Conservation (phyloP, 2,113 vertebrate species). For the Peromyscus polionotus region DNA sequence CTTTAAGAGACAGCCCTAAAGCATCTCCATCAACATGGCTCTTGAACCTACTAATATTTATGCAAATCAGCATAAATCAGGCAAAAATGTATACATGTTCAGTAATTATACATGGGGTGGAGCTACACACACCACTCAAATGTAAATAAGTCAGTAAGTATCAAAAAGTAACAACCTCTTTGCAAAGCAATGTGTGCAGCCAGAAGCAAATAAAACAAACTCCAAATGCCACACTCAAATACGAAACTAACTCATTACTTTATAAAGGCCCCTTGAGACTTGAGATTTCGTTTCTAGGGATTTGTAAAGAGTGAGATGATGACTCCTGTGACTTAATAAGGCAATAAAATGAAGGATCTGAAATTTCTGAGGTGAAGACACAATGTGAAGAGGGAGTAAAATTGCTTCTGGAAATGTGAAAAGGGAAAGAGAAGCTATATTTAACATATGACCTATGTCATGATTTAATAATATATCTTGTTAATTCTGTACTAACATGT, state of each 20-base stretch:
- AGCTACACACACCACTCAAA: background rate
- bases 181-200: background rate
- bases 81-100: background rate
- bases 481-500: background rate
- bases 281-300: background rate
- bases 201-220: background rate
- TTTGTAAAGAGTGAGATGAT: background rate
- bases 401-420: background rate
- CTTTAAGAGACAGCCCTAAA: background rate
- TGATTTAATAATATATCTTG: background rate
- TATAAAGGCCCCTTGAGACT: background rate
- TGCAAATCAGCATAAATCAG: background rate
- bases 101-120: background rate
- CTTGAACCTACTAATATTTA: slow-evolving; percentile 1
- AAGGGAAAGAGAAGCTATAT: background rate
- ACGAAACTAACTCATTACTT: background rate
- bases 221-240: background rate
- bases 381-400: background rate
- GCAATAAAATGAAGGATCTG: background rate
- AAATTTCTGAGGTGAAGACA: background rate
- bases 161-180: background rate
- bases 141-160: background rate
- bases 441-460: background rate
- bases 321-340: background rate
- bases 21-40: background rate